Evolutionary conservation across 2,797 vertebrate species (phyloP).

Genomic region (Sebastes itinus): DNA sequence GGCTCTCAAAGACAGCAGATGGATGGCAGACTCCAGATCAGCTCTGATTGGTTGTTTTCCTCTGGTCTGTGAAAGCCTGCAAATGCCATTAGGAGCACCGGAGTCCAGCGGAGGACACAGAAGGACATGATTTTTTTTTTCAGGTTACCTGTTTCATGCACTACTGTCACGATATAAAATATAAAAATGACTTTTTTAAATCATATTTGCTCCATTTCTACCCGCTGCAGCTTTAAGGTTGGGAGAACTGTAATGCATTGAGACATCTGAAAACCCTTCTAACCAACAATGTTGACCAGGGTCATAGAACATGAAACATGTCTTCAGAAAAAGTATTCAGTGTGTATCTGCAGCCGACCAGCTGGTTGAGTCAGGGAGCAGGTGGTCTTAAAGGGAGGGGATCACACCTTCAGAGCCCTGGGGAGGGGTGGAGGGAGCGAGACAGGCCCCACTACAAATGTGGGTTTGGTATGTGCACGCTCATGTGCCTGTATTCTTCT

Average conservation of each 20-base stretch:
- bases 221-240: no score
- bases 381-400: slow-evolving; percentile 53
- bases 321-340: neutral
- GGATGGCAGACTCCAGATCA: no score
- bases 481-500: neutral
- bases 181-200: no score
- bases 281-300: neutral
- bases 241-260: neutral
- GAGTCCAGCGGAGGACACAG: no score
- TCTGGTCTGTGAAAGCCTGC: no score
- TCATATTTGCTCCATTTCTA: no score
- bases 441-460: slow-evolving; percentile 1
- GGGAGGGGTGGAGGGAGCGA: neutral
- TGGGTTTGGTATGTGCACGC: neutral
- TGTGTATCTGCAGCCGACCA: neutral
- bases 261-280: neutral
- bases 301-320: neutral
- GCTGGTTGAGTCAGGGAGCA: slow-evolving; percentile 52
- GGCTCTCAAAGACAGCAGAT: no score
- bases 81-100: no score
- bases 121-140: no score
- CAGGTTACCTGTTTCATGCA: no score
- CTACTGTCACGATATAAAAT: no score
- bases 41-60: no score
- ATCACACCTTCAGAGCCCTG: slow-evolving; percentile 37